These are phyloP conservation scores for Stegostoma tigrinum DNA, from an alignment of 2,113 vertebrate genomes.

Conservation along the genomic window DNA sequence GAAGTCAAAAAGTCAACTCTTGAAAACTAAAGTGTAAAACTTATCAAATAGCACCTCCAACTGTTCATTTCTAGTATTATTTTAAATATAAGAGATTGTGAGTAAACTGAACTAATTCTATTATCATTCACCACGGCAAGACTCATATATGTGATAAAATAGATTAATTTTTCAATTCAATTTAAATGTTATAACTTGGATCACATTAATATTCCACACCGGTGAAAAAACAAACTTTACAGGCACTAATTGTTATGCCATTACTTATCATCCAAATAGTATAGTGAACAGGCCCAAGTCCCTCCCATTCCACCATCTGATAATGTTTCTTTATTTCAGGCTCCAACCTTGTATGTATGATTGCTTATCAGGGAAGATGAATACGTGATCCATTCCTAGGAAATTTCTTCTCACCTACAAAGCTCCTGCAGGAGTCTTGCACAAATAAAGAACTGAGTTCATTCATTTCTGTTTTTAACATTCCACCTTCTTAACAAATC, in stretches of 20 bases:
- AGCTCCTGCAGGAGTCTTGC: background rate
- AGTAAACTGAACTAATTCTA: background rate
- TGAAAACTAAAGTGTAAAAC: background rate
- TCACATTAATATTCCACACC: background rate
- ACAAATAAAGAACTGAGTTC: background rate
- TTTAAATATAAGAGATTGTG: background rate
- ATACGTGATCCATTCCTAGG: too few relatives aligned
- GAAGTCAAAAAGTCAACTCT: background rate
- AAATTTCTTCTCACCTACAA: background rate
- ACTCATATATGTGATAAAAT: background rate
- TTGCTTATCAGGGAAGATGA: background rate
- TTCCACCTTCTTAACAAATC: background rate
- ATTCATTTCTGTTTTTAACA: background rate
- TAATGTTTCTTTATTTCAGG: background rate
- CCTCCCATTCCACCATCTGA: background rate
- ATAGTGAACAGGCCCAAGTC: background rate
- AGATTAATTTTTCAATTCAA: background rate
- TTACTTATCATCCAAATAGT: background rate
- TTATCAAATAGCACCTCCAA: constrained; percentile 26
- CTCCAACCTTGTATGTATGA: background rate
- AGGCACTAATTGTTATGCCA: background rate
- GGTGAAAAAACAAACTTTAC: background rate
- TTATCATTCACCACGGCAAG: background rate
- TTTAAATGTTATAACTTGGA: constrained; percentile 7
- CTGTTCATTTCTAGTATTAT: constrained; percentile 19